phyloP scores from a whole-genome alignment of 2,888 invertebrate genomes.

The Cosmorhoe ocellata region DNA sequence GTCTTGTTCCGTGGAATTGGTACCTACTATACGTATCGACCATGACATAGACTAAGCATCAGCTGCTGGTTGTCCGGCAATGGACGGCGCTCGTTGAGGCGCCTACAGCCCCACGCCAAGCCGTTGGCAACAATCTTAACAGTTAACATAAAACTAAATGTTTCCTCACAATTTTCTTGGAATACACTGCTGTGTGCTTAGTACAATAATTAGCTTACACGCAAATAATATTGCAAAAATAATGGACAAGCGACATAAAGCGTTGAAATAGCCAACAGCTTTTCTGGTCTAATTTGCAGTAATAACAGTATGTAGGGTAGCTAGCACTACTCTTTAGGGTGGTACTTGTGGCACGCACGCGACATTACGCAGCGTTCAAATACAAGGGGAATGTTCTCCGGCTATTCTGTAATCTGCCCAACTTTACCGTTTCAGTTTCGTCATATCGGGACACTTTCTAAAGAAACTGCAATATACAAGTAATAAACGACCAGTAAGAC shows the following conservation, averaged over 20 bases:
- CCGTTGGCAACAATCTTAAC: neutral
- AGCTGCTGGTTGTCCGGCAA: constrained; percentile 4
- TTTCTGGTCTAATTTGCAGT: constrained; percentile 55
- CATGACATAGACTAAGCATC: constrained; percentile 54
- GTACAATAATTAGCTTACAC: constrained; percentile 27
- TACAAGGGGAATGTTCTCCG: constrained; percentile 59
- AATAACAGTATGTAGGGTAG: constrained; percentile 45
- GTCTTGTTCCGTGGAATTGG: constrained; percentile 61
- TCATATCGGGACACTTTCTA: constrained; percentile 79
- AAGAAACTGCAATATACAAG: constrained; percentile 67
- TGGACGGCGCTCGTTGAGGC: neutral
- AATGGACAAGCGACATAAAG: constrained; percentile 38
- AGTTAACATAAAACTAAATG: constrained; percentile 4
- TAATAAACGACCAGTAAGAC: constrained; percentile 65
- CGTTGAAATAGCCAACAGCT: constrained; percentile 48
- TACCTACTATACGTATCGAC: constrained; percentile 57
- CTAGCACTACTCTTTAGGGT: constrained; percentile 46
- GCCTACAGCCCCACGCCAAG: neutral
- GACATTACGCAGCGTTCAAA: constrained; percentile 66
- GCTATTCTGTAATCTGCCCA: constrained; percentile 65
- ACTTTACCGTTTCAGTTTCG: constrained; percentile 71
- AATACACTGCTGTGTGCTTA: constrained; percentile 16
- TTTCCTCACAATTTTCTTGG: constrained; percentile 27
- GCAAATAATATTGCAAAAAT: constrained; percentile 34
- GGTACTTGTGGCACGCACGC: constrained; percentile 69